A percentile compares a stretch with the other conserved stretches of the same genome.
phyloP scores from a whole-genome alignment of 2,797 vertebrate species.

The Molossus alvarezi region DNA sequence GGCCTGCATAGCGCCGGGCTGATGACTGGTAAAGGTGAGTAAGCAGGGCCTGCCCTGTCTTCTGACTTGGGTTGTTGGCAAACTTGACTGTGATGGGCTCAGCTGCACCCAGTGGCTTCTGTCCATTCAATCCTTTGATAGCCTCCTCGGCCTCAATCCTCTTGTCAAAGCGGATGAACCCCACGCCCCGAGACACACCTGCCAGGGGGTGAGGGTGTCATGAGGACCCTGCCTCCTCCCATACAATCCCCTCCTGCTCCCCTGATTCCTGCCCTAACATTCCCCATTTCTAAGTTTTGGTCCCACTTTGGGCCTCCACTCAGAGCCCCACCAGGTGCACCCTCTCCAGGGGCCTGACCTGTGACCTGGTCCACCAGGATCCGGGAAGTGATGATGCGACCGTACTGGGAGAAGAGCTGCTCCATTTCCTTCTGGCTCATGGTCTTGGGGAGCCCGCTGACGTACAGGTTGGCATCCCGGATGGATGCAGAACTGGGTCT shows the following conservation, averaged over 20 bases:
- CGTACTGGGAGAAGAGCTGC: conserved; percentile 97
- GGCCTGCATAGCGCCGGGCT: conserved; percentile 96
- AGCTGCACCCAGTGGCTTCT: conserved; percentile 96
- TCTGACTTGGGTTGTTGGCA: conserved; percentile 98
- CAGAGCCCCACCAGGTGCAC: rapidly evolving
- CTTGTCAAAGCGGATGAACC: conserved; percentile 99
- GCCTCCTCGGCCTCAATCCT: conserved; percentile 98
- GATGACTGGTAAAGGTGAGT: conserved; percentile 98
- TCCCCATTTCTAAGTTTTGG: not conserved
- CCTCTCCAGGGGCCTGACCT: conserved; percentile 80
- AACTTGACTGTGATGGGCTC: conserved; percentile 99
- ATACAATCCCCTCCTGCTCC: rapidly evolving
- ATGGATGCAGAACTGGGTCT: conserved; percentile 98
- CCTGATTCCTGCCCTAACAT: not conserved
- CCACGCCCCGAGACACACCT: conserved; percentile 98
- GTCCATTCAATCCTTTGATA: conserved; percentile 98
- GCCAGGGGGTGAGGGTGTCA: conserved; percentile 70
- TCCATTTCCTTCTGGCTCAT: conserved; percentile 99
- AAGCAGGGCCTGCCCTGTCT: conserved; percentile 96
- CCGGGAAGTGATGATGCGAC: conserved; percentile 98
- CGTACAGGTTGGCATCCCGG: conserved; percentile 97
- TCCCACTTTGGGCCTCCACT: not conserved
- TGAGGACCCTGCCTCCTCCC: not conserved
- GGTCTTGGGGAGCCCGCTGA: conserved; percentile 97
- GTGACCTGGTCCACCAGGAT: conserved; percentile 97